Conservation (phyloP, 64 coral and sea anemone species). For the Montipora capricornis region DNA sequence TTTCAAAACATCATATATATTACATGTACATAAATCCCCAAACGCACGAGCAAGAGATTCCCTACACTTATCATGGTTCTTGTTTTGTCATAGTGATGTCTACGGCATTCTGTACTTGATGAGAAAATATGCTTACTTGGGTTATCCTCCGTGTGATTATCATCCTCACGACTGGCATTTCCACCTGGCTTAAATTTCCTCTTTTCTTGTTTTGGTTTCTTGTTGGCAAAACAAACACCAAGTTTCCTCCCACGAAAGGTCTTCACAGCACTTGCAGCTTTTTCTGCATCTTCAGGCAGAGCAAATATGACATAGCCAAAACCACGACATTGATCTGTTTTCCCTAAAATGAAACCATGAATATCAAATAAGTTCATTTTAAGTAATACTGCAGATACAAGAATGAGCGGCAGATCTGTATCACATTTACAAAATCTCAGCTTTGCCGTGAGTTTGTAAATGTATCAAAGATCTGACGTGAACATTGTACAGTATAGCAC, state of each 20-base stretch:
- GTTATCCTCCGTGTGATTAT: constrained; percentile 13
- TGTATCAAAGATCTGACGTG: too few relatives aligned
- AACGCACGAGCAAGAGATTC: too few relatives aligned
- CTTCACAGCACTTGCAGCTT: constrained; percentile 64
- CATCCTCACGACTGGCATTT: constrained; percentile 1
- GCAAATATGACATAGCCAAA: constrained; percentile 98
- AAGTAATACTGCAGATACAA: too few relatives aligned
- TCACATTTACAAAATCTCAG: too few relatives aligned
- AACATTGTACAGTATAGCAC: too few relatives aligned
- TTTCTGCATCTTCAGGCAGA: constrained; percentile 91
- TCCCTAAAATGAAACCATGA: constrained; percentile 11
- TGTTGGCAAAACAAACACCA: constrained; percentile 81
- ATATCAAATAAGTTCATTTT: background rate
- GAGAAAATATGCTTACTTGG: background rate
- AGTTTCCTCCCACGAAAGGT: constrained; percentile 74
- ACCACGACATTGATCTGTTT: constrained; percentile 73
- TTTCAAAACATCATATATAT: too few relatives aligned
- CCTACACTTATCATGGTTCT: too few relatives aligned
- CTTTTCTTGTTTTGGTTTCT: constrained; percentile 74
- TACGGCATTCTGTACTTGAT: background rate
- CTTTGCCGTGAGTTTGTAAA: too few relatives aligned
- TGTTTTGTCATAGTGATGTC: too few relatives aligned
- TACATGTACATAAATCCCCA: too few relatives aligned
- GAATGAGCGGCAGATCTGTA: too few relatives aligned
- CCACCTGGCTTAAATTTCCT: constrained; percentile 18